Percentiles rank a stretch among this genome's conserved stretches.
These are phyloP conservation scores for Gallinago jamesoni DNA, from an alignment of 2,113 vertebrate species.

Conservation along the genomic window DNA sequence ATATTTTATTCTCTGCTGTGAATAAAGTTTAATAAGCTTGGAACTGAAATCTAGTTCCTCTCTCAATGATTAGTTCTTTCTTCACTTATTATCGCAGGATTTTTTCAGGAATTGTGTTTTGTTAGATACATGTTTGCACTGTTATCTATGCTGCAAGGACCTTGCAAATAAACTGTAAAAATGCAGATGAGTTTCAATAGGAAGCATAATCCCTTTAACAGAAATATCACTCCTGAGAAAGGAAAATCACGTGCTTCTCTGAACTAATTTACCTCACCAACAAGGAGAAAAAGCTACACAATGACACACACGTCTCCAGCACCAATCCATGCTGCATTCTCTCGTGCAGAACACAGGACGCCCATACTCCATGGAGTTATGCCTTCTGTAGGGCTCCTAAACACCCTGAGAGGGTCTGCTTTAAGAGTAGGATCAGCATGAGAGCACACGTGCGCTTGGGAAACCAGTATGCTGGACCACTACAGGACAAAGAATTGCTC, in stretches of 20 bases:
- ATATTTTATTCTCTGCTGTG: background rate
- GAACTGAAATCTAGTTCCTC: background rate
- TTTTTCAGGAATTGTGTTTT: background rate
- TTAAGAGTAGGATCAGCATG: background rate
- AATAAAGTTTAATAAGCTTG: background rate
- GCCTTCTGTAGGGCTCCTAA: background rate
- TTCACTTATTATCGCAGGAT: background rate
- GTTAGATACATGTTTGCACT: background rate
- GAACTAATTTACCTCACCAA: background rate
- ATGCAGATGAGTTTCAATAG: background rate
- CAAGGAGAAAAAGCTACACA: background rate
- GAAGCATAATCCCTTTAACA: background rate
- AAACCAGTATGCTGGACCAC: background rate
- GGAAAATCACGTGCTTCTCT: background rate
- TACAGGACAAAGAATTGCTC: background rate
- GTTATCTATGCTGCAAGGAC: background rate
- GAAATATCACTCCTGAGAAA: background rate
- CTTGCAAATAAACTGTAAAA: background rate
- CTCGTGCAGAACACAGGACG: background rate
- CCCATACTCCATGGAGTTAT: background rate
- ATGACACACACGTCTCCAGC: background rate
- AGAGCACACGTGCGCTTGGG: background rate
- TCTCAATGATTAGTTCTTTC: background rate
- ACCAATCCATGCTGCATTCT: fast-evolving
- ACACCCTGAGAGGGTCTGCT: background rate